Conservation (phyloP, 2,113 vertebrate genomes). For the Antechinus stuartii region DNA sequence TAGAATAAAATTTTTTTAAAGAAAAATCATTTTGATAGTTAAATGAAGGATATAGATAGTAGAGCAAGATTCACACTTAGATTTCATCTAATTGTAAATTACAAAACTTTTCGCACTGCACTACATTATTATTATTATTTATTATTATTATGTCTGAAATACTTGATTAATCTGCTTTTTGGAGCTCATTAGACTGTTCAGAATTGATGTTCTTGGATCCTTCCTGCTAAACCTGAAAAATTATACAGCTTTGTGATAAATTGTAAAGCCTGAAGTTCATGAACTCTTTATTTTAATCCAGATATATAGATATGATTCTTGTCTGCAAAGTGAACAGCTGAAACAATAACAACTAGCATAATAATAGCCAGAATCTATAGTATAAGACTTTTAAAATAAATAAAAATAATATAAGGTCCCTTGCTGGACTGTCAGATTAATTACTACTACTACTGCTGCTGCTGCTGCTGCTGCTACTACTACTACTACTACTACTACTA, state of each 20-base stretch:
- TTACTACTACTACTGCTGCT: not conserved
- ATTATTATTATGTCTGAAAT: not conserved
- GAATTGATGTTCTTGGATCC: not conserved
- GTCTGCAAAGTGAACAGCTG: not conserved
- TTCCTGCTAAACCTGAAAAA: not conserved
- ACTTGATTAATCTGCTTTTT: not conserved
- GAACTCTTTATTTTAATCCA: not conserved
- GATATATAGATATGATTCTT: conserved; percentile 13
- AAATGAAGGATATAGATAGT: not conserved
- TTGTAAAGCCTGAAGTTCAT: not conserved
- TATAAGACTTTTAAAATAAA: not conserved
- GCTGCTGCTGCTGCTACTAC: too few relatives aligned
- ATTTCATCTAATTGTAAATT: not conserved
- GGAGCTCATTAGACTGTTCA: not conserved
- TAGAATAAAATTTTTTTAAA: not conserved
- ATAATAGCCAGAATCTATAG: not conserved
- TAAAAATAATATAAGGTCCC: not conserved
- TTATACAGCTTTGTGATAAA: not conserved
- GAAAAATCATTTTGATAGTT: not conserved
- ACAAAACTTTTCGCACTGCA: not conserved
- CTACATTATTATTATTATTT: not conserved
- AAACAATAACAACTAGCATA: not conserved
- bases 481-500: too few relatives aligned
- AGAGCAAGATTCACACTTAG: not conserved
- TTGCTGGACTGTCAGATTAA: not conserved